Base-by-base conservation (phyloP, 2,888 invertebrate genomes). In the Acanthosoma haemorrhoidale region DNA sequence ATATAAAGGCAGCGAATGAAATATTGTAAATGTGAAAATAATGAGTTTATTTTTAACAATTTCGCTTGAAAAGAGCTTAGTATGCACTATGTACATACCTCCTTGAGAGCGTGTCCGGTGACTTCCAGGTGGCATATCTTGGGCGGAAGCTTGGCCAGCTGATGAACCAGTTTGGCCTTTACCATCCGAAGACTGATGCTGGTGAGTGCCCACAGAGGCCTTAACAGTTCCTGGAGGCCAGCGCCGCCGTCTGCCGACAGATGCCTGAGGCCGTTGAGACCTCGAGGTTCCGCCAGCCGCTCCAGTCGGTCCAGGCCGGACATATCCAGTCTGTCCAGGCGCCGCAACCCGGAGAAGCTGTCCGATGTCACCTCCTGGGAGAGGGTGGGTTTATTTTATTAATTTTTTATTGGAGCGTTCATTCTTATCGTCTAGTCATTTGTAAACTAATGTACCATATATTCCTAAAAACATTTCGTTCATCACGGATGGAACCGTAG, bases 81-180 rank as follows among this genome's bases (percentile, higher is more conserved):
- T 32, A 32, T 32, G 9, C 32, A 6, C 5, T 32, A 32, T 6
- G 0, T 16, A 60, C 60, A 1, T 36, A 60, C 60, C 34, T 60
- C 60, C 9, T 34, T 60, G n/a, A 94, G 84, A 77, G 86, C 87
- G 70, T 81, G 80, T 25, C 94, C 94, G 72, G 88, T 90, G 73
- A 95, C 87, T 78, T 92, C 91, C 51, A 95, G 80, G 76, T 90
- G 87, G 70, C 89, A 85, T 57, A 94, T 83, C 79, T 92, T 75
- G 13, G 74, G 71, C 4, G 70, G 70, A n/a, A 73, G 38, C 15
- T 61, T 59, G n/a, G 71, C 39, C 18, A 70, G 25, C 38, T 73
- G 69, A 5, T 61, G 58, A 13, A 34, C 32, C 1, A 73, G 64
- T 59, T 67, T 70, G 25, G 13, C 25, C 25, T 70, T 59, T 11